These are phyloP conservation scores for Amazona guildingii DNA, from an alignment of 2,113 vertebrate genomes.

Conservation along the genomic window DNA sequence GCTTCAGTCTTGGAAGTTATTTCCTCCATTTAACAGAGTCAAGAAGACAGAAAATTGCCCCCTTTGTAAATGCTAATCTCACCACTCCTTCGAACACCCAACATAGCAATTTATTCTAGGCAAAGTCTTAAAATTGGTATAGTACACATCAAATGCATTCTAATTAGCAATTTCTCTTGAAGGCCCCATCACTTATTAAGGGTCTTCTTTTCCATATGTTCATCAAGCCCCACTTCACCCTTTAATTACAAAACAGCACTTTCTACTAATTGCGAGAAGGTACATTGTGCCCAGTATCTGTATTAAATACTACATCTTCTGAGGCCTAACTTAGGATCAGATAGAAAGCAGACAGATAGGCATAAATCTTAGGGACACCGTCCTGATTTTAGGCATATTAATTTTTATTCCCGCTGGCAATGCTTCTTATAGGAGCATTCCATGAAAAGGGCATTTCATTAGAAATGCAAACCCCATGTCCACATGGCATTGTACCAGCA, in stretches of 20 bases:
- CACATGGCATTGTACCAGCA: not conserved
- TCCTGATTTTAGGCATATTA: constrained; percentile 41
- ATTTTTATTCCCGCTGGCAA: not conserved
- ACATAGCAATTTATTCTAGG: constrained; percentile 78
- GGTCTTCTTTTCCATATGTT: constrained; percentile 78
- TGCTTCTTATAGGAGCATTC: not conserved
- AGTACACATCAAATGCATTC: constrained; percentile 77
- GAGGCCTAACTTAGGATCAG: constrained; percentile 63
- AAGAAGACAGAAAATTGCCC: constrained; percentile 83
- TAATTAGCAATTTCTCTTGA: constrained; percentile 82
- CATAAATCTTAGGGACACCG: constrained; percentile 3
- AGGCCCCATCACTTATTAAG: constrained; percentile 73
- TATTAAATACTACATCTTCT: constrained; percentile 69
- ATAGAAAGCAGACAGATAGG: constrained; percentile 50
- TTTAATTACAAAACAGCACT: constrained; percentile 76
- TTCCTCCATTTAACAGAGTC: constrained; percentile 86
- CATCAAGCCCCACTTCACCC: constrained; percentile 76
- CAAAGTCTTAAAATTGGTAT: constrained; percentile 80
- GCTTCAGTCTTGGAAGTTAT: constrained; percentile 86
- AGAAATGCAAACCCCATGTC: not conserved
- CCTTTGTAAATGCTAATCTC: constrained; percentile 82
- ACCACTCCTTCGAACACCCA: constrained; percentile 75
- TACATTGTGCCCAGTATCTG: constrained; percentile 61
- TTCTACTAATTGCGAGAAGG: constrained; percentile 73
- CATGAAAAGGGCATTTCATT: constrained; percentile 29